These are phyloP conservation scores for Tiliacea citrago DNA, from an alignment of 2,888 invertebrate species.

Conservation along the genomic window DNA sequence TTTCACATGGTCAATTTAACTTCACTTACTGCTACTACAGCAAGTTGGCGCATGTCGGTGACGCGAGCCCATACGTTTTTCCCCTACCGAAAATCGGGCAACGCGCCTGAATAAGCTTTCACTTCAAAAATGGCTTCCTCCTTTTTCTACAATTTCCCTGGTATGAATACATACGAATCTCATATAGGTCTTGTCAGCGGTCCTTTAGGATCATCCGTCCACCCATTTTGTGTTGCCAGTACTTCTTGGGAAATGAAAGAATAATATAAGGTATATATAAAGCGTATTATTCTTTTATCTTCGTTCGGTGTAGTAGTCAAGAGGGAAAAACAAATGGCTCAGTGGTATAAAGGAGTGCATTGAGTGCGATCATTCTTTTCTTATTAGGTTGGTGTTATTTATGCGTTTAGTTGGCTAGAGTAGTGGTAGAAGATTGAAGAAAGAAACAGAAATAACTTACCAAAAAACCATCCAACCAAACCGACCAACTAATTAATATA, in stretches of 20 bases:
- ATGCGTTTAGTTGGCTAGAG: neutral
- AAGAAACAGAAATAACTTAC: no score
- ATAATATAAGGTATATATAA: conserved; percentile 27
- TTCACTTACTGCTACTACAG: no score
- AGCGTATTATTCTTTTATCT: conserved; percentile 25
- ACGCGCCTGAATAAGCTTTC: no score
- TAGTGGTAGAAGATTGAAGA: neutral
- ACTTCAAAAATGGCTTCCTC: neutral
- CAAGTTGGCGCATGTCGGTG: no score
- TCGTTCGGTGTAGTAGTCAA: conserved; percentile 12
- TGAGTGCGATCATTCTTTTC: conserved; percentile 21
- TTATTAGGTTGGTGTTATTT: conserved; percentile 10
- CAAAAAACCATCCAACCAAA: no score
- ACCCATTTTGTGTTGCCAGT: neutral
- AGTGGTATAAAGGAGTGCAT: conserved; percentile 25
- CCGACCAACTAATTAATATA: no score
- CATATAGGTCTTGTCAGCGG: neutral
- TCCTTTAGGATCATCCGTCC: neutral
- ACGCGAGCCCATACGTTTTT: no score
- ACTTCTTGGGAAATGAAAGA: conserved; percentile 22
- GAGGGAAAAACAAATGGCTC: conserved; percentile 31
- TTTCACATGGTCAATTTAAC: no score
- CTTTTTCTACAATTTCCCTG: neutral
- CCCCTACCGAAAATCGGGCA: no score
- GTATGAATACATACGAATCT: neutral